Percentiles rank a stretch among this genome's conserved stretches.
Conservation (phyloP, 1,140 invertebrate genomes). For the Rhynchophorus ferrugineus region DNA sequence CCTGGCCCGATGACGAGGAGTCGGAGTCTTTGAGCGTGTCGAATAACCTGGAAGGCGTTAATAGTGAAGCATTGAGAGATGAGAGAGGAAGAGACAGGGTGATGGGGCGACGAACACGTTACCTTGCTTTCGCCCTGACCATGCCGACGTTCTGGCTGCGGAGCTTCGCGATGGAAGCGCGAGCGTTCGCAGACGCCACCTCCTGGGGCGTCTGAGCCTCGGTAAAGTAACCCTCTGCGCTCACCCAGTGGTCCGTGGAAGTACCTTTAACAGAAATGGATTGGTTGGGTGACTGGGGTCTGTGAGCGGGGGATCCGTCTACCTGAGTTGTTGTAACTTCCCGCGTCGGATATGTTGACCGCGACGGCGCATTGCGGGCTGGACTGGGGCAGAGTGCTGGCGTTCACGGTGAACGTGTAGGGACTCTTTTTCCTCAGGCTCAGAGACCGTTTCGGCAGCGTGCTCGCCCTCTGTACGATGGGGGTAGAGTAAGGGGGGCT, state of each 20-base stretch:
- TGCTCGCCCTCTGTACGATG: not conserved
- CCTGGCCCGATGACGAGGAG: slow-evolving; percentile 10
- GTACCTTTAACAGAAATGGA: not conserved
- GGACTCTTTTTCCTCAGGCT: not conserved
- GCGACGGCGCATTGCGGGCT: not conserved
- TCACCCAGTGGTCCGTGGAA: slow-evolving; percentile 28
- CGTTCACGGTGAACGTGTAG: not conserved
- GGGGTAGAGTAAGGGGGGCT: not conserved
- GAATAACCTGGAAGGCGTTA: slow-evolving; percentile 43
- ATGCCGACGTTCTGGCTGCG: slow-evolving; percentile 59
- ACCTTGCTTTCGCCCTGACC: slow-evolving; percentile 55
- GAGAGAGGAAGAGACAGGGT: not conserved
- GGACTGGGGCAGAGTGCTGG: not conserved
- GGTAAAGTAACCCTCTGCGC: slow-evolving; percentile 31
- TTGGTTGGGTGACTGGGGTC: not conserved
- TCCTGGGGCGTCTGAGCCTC: slow-evolving; percentile 7
- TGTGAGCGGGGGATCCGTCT: not conserved
- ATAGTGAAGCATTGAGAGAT: not conserved
- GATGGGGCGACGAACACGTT: too few relatives aligned
- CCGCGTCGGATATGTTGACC: not conserved
- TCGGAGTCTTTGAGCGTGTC: slow-evolving; percentile 43
- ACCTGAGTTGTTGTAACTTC: slow-evolving; percentile 10
- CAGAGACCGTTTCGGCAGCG: not conserved
- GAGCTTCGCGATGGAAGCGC: slow-evolving; percentile 55
- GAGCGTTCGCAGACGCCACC: slow-evolving; percentile 18